phyloP scores from a whole-genome alignment of 2,113 vertebrate genomes.

The Poeciliopsis retropinna region DNA sequence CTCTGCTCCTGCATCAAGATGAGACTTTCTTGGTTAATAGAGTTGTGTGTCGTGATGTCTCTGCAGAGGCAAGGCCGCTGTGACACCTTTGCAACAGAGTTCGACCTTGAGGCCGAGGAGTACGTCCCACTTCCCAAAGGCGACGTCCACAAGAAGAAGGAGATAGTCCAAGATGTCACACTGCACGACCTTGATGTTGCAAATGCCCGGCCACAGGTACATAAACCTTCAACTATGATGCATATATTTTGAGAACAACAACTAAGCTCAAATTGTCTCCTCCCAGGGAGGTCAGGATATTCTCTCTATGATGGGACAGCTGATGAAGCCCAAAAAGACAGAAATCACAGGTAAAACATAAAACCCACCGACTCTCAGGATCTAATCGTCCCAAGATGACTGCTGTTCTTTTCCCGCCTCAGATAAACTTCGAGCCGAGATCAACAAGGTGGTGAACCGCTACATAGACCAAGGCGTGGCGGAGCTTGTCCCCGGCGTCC shows the following conservation, averaged over 20 bases:
- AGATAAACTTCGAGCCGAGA: constrained; percentile 97
- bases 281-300: constrained; percentile 96
- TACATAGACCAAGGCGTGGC: constrained; percentile 98
- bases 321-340: constrained; percentile 99
- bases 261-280: neutral
- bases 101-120: constrained; percentile 98
- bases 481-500: constrained; percentile 94
- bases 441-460: constrained; percentile 99
- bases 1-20: constrained; percentile 15
- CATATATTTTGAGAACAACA: neutral
- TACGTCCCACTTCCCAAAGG: constrained; percentile 98
- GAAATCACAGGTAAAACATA: constrained; percentile 91
- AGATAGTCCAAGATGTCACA: constrained; percentile 98
- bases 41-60: constrained; percentile 13
- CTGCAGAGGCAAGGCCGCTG: constrained; percentile 95
- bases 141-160: constrained; percentile 99
- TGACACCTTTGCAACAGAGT: constrained; percentile 98
- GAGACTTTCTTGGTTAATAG: neutral
- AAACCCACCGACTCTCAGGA: neutral
- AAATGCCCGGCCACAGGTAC: constrained; percentile 95
- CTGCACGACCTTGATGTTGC: constrained; percentile 96
- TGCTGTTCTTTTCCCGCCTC: neutral
- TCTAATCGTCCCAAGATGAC: neutral
- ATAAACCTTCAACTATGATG: neutral
- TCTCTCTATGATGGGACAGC: constrained; percentile 98